Percentiles rank a stretch among this genome's conserved stretches.
Evolutionary conservation across 2,888 invertebrate species (phyloP).

Genomic region (Tenthredo amoena): DNA sequence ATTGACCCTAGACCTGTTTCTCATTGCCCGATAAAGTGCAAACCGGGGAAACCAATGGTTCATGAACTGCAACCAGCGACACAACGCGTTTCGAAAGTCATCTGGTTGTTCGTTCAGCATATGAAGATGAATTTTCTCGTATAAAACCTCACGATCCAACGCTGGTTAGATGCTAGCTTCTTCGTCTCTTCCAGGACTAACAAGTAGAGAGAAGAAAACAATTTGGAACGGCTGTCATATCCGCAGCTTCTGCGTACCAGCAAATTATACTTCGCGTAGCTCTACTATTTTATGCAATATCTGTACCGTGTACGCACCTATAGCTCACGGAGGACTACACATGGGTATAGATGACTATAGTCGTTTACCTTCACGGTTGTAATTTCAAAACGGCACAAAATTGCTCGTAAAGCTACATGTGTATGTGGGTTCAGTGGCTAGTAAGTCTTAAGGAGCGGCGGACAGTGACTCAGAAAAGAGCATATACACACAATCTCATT

Average conservation of each 20-base stretch:
- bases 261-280: neutral
- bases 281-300: neutral
- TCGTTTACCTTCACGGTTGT: constrained; percentile 27
- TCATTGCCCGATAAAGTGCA: neutral
- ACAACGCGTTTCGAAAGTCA: neutral
- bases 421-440: constrained; percentile 15
- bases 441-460: constrained; percentile 16
- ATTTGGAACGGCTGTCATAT: neutral
- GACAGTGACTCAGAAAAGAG: constrained; percentile 17
- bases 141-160: neutral
- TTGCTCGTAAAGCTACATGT: constrained; percentile 1
- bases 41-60: neutral
- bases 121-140: neutral
- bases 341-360: neutral
- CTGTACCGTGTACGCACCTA: neutral
- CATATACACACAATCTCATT: neutral
- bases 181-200: neutral
- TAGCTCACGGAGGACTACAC: neutral
- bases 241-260: neutral
- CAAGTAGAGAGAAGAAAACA: neutral
- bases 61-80: neutral
- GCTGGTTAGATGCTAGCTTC: neutral
- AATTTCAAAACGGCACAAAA: constrained; percentile 28
- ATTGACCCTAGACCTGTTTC: neutral
- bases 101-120: neutral